These are phyloP conservation scores for Laticauda colubrina DNA, from an alignment of 2,113 vertebrate genomes.

Conservation along the genomic window DNA sequence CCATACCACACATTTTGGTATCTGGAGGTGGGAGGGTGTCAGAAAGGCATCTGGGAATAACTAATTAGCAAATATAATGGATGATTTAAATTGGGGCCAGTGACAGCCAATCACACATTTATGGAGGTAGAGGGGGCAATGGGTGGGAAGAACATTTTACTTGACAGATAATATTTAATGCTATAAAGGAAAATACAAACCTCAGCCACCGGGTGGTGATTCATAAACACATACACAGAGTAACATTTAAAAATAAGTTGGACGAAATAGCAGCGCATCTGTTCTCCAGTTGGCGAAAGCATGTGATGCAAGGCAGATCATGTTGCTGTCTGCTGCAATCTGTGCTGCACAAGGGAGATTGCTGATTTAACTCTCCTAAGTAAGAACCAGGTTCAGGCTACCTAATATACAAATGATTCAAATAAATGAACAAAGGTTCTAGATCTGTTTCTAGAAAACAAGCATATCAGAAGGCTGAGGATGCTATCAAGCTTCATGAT, in stretches of 20 bases:
- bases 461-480: not conserved
- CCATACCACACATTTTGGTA: not conserved
- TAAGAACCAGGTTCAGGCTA: constrained; percentile 13
- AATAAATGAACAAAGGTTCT: not conserved
- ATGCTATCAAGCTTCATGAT: not conserved
- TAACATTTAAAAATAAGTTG: constrained; percentile 25
- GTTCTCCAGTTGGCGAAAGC: constrained; percentile 22
- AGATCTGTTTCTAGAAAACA: not conserved
- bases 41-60: constrained; percentile 22
- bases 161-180: constrained; percentile 22
- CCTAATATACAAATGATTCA: constrained; percentile 13
- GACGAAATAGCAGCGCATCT: constrained; percentile 10
- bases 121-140: not conserved
- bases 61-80: constrained; percentile 25
- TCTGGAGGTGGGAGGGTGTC: constrained; percentile 22
- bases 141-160: not conserved
- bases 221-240: not conserved
- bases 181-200: constrained; percentile 9
- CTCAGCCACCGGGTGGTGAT: not conserved
- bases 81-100: not conserved
- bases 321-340: constrained; percentile 22
- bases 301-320: constrained; percentile 5
- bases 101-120: constrained; percentile 4
- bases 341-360: constrained; percentile 10
- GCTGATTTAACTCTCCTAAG: constrained; percentile 3